Evolutionary conservation across 2,888 invertebrate species (phyloP).

Genomic region (Metallyticus violacea): DNA sequence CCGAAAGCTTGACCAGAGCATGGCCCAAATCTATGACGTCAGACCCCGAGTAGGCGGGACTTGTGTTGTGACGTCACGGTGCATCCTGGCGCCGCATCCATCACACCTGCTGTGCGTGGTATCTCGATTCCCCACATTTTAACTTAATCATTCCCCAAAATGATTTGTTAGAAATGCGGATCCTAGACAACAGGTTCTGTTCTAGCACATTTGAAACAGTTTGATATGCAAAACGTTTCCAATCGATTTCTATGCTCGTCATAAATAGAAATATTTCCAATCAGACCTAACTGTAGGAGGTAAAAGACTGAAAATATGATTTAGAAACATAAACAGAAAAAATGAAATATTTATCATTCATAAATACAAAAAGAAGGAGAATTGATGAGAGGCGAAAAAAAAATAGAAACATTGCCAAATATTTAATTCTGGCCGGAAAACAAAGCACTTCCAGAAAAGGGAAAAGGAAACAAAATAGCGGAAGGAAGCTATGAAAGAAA

Average conservation of each 20-base stretch:
- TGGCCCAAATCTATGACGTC: background rate
- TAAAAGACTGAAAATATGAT: too few relatives aligned
- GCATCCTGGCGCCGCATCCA: constrained; percentile 3
- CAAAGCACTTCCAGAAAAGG: too few relatives aligned
- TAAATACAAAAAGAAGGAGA: too few relatives aligned
- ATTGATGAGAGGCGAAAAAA: too few relatives aligned
- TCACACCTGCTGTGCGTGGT: constrained; percentile 3
- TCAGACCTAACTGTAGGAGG: too few relatives aligned
- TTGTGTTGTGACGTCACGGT: background rate
- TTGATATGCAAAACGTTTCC: background rate
- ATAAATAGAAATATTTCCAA: too few relatives aligned
- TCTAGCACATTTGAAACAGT: background rate
- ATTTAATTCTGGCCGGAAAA: too few relatives aligned
- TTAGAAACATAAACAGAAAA: too few relatives aligned
- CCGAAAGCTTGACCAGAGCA: background rate
- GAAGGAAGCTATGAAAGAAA: too few relatives aligned
- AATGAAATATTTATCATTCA: too few relatives aligned
- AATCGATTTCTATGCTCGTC: background rate
- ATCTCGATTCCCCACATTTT: background rate
- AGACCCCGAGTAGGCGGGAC: background rate
- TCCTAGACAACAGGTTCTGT: background rate
- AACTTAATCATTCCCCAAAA: background rate
- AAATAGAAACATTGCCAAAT: too few relatives aligned
- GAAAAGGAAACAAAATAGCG: too few relatives aligned
- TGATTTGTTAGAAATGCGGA: background rate